Evolutionary conservation across 2,888 invertebrate genomes (phyloP).

Genomic region (Lathronympha strigana): DNA sequence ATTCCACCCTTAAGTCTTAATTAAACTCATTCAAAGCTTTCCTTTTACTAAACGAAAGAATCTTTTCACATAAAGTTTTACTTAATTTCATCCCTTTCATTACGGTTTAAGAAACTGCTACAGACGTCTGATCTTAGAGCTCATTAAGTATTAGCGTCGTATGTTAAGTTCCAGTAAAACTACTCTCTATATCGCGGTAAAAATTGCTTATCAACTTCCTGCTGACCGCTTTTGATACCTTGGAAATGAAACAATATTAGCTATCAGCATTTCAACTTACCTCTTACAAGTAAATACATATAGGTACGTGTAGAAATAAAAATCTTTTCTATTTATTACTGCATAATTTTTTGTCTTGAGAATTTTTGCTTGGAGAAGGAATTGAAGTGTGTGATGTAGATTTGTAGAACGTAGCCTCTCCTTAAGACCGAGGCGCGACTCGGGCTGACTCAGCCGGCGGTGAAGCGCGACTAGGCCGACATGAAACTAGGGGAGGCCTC

Average conservation of each 20-base stretch:
- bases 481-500: slow-evolving; percentile 66
- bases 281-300: neutral
- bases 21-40: slow-evolving; percentile 39
- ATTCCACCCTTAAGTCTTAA: slow-evolving; percentile 36
- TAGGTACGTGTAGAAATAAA: neutral
- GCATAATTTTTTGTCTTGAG: too few relatives aligned
- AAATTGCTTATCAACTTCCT: slow-evolving; percentile 31
- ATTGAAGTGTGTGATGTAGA: neutral
- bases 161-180: slow-evolving; percentile 24
- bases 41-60: slow-evolving; percentile 35
- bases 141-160: slow-evolving; percentile 35
- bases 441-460: slow-evolving; percentile 68
- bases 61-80: slow-evolving; percentile 41
- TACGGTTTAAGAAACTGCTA: slow-evolving; percentile 32
- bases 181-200: slow-evolving; percentile 20
- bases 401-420: slow-evolving; percentile 28
- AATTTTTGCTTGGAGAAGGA: neutral
- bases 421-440: slow-evolving; percentile 59
- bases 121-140: slow-evolving; percentile 37
- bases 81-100: slow-evolving; percentile 37
- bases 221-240: slow-evolving; percentile 25
- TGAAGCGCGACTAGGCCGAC: slow-evolving; percentile 66
- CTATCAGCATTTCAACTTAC: slow-evolving; percentile 9
- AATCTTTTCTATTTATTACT: neutral
- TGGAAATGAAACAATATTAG: slow-evolving; percentile 25